phyloP scores from a whole-genome alignment of 2,797 vertebrate species.

The Balearica regulorum region DNA sequence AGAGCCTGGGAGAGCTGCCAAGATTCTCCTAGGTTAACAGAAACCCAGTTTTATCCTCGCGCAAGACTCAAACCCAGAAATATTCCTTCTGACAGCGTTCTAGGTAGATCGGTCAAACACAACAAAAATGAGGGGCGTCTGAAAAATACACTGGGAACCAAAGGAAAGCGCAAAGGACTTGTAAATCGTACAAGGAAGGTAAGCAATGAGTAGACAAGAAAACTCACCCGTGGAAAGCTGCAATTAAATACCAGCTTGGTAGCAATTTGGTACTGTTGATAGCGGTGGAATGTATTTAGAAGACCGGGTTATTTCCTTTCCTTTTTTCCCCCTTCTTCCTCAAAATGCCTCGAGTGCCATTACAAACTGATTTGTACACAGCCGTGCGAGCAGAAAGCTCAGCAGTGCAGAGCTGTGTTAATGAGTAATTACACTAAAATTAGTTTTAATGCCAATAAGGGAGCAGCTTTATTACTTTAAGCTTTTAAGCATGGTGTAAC shows the following conservation, averaged over 20 bases:
- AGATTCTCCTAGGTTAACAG: background rate
- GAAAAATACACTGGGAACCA: background rate
- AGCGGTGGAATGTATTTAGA: background rate
- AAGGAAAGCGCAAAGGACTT: background rate
- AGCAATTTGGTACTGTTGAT: background rate
- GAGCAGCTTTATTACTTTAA: background rate
- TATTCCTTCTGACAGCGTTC: background rate
- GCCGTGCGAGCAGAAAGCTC: background rate
- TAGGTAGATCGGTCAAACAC: background rate
- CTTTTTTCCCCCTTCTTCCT: background rate
- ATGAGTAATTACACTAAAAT: constrained; percentile 26
- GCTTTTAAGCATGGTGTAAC: background rate
- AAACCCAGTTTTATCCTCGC: background rate
- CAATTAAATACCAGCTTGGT: background rate
- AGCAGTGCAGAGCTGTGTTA: background rate
- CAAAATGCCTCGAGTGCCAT: background rate
- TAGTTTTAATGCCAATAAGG: background rate
- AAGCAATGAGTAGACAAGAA: background rate
- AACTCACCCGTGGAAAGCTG: background rate
- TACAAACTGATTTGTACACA: background rate
- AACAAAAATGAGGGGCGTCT: fast-evolving
- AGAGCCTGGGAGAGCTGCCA: constrained; percentile 35
- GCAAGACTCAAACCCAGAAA: background rate
- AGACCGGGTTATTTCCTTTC: background rate
- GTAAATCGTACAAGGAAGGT: background rate